Evolutionary conservation across 2,797 vertebrate genomes (phyloP).

Genomic region (Gobionotothen gibberifrons): DNA sequence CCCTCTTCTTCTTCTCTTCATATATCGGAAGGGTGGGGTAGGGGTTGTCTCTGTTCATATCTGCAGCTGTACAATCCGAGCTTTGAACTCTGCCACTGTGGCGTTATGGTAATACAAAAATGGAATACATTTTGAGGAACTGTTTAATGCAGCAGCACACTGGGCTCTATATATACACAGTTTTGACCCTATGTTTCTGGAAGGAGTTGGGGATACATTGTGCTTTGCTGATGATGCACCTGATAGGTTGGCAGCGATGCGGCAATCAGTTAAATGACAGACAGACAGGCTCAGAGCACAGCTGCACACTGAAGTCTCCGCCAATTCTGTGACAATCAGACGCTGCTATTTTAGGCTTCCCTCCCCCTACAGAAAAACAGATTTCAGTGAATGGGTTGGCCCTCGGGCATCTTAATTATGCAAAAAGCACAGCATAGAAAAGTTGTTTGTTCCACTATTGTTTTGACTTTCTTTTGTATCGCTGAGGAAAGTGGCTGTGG

Average conservation of each 20-base stretch:
- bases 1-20: constrained; percentile 35
- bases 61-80: constrained; percentile 71
- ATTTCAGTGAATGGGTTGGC: constrained; percentile 85
- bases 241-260: constrained; percentile 82
- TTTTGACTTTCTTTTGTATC: constrained; percentile 78
- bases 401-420: constrained; percentile 86
- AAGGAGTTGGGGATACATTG: constrained; percentile 57
- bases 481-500: constrained; percentile 66
- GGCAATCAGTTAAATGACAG: constrained; percentile 87
- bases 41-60: constrained; percentile 58
- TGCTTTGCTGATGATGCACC: constrained; percentile 74
- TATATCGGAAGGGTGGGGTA: constrained; percentile 33
- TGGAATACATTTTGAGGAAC: constrained; percentile 65
- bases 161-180: constrained; percentile 29
- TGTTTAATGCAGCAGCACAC: constrained; percentile 57
- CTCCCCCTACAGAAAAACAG: constrained; percentile 80
- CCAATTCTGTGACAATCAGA: constrained; percentile 88
- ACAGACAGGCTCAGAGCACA: constrained; percentile 84
- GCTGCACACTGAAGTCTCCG: constrained; percentile 84
- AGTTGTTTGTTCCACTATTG: constrained; percentile 83
- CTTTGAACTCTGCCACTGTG: constrained; percentile 75
- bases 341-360: constrained; percentile 85
- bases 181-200: constrained; percentile 63
- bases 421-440: constrained; percentile 80
- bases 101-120: constrained; percentile 72